Base-by-base conservation (phyloP, 1,140 invertebrate species). In the Ridgeia piscesae region DNA sequence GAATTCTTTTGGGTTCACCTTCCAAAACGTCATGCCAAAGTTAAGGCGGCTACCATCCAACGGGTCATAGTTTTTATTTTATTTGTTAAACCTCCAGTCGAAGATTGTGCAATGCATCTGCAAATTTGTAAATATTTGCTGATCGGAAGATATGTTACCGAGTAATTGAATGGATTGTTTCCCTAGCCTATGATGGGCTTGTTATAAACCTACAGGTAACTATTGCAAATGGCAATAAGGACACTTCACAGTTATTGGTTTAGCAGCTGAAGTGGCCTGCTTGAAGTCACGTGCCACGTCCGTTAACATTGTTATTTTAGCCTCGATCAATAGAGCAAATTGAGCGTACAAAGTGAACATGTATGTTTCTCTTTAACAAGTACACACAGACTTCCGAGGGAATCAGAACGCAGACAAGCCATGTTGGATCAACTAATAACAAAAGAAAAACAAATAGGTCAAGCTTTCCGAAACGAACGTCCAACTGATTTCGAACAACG, bases 371-470 rank as follows among this genome's bases (percentile, higher is more conserved):
- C 89, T 27, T 21, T 90, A 90, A 90, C 89, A 42, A 8, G 4
- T 90, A 17, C 89, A 31, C 34, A 42, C 33, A 42, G 89, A 90
- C 89, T 95, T 89, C 95, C 95, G 92, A 93, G 95, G 89, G 96
- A 96, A 93, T 94, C 95, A 35, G 95, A 96, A 58, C 91, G 96
- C 77, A 91, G 96, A 89, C 95, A 96, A 91, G 93, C 94, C 35
- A 94, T 96, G 94, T 93, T 96, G 11, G 96, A 96, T 94, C 94
- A 94, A 42, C 92, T 96, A 14, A 94, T 93, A 31, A 95, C 94
- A 31, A 95, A 95, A 93, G 95, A 95, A 91, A 95, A 95, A 93
- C 95, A 95, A 91, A 94, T 96, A 48, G 94, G 96, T 48, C 94
- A 94, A 93, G 95, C 95, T 33, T 94, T 95, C 90, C 94, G 93